phyloP scores from a whole-genome alignment of 2,888 invertebrate species.

The Philereme vetulata region DNA sequence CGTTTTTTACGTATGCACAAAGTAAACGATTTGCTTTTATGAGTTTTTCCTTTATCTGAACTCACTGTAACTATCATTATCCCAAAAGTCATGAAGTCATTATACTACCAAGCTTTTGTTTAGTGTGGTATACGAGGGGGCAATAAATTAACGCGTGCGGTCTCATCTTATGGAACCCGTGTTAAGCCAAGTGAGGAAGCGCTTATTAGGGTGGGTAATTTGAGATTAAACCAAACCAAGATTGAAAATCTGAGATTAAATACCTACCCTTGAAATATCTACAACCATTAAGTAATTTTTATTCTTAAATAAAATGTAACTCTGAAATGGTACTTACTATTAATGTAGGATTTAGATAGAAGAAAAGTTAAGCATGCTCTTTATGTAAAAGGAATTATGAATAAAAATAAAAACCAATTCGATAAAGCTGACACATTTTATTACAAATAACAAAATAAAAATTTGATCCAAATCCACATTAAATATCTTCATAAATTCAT shows the following conservation, averaged over 20 bases:
- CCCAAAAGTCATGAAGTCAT: too few species aligned
- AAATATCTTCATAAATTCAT: slow-evolving; percentile 72
- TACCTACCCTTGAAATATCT: too few species aligned
- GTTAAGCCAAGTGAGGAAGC: slow-evolving; percentile 27
- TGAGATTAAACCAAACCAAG: slow-evolving; percentile 8
- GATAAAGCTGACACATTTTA: slow-evolving; percentile 65
- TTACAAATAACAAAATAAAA: slow-evolving; percentile 65
- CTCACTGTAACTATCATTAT: too few species aligned
- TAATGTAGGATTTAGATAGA: background rate
- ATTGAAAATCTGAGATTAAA: slow-evolving; percentile 11
- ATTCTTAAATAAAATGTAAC: too few species aligned
- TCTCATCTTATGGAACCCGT: slow-evolving; percentile 22
- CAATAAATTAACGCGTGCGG: slow-evolving; percentile 35
- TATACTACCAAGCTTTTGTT: slow-evolving; percentile 18
- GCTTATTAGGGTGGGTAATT: slow-evolving; percentile 23
- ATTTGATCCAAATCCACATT: slow-evolving; percentile 70
- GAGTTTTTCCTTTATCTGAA: too few species aligned
- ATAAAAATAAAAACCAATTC: slow-evolving; percentile 42
- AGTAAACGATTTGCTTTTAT: too few species aligned
- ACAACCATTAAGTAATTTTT: too few species aligned
- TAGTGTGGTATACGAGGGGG: slow-evolving; percentile 19
- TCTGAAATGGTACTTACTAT: too few species aligned
- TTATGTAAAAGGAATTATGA: slow-evolving; percentile 9
- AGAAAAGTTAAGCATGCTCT: background rate
- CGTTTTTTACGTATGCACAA: too few species aligned